Evolutionary conservation across 1,140 invertebrate genomes (phyloP).

Genomic region (Lethrus apterus): DNA sequence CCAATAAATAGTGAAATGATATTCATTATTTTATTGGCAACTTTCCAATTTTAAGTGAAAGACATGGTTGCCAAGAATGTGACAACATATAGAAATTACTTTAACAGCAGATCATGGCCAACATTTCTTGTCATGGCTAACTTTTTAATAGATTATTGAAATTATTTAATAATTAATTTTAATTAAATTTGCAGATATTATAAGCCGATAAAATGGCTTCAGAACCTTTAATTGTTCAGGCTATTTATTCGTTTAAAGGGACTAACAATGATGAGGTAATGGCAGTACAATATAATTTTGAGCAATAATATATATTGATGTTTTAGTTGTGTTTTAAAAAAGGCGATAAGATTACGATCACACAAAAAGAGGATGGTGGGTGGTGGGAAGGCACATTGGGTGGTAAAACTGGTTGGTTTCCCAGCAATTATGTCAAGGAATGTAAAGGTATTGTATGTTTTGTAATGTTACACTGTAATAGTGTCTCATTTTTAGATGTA

Average conservation of each 20-base stretch:
- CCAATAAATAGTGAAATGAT: no score
- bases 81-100: conserved; percentile 37
- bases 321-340: conserved; percentile 88
- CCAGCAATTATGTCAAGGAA: conserved; percentile 93
- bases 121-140: conserved; percentile 20
- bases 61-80: conserved; percentile 39
- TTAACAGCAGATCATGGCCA: conserved; percentile 30
- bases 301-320: conserved; percentile 11
- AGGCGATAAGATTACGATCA: conserved; percentile 94
- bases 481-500: conserved; percentile 25
- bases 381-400: conserved; percentile 97
- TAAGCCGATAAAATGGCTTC: conserved; percentile 42
- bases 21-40: conserved; percentile 27
- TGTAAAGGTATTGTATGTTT: conserved; percentile 52
- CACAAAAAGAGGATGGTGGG: conserved; percentile 78
- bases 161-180: neutral
- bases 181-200: neutral
- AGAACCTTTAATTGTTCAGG: conserved; percentile 73
- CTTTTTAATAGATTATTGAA: conserved; percentile 3
- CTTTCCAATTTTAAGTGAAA: conserved; percentile 25
- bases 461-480: neutral
- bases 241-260: conserved; percentile 88
- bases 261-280: conserved; percentile 96
- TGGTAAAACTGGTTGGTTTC: conserved; percentile 97
- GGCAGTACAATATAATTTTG: conserved; percentile 26